A percentile compares a stretch with the other conserved stretches of the same genome.
Conservation (phyloP, 1,140 invertebrate species). For the Penaeus indicus region DNA sequence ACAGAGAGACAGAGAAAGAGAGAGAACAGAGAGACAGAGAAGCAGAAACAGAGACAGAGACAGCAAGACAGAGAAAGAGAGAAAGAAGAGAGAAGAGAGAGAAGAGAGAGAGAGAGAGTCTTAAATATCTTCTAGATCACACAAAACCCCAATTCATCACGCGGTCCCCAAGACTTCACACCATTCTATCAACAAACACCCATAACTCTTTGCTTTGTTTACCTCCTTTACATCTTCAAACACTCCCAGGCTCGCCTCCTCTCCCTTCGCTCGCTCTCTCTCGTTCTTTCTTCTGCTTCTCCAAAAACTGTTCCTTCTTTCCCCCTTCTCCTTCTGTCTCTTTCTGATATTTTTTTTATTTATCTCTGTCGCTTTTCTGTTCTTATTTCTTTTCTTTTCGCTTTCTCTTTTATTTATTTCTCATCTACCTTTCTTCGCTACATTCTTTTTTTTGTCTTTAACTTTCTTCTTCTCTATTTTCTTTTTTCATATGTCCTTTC, state of each 20-base stretch:
- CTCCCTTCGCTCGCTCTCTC: background rate
- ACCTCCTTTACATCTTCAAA: conserved; percentile 33
- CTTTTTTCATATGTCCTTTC: background rate
- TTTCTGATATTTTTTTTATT: background rate
- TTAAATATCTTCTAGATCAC: conserved; percentile 6
- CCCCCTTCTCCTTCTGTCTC: background rate
- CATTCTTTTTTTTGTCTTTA: background rate
- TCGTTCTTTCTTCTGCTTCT: too few relatives aligned
- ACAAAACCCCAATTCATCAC: conserved; percentile 22
- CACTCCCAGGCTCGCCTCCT: conserved; percentile 1
- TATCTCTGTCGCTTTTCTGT: background rate
- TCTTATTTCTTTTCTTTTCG: background rate
- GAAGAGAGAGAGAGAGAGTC: conserved; percentile 25
- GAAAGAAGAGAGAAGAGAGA: background rate
- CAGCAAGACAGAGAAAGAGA: background rate
- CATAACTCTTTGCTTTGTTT: conserved; percentile 35
- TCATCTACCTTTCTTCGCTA: background rate
- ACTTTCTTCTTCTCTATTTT: background rate
- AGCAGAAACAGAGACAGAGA: background rate
- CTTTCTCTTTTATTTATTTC: background rate
- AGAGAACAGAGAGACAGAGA: background rate
- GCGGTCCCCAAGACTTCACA: background rate
- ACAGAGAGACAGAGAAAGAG: background rate
- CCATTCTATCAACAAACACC: conserved; percentile 39
- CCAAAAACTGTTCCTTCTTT: too few relatives aligned